Base-by-base conservation (phyloP, 2,888 invertebrate genomes). In the Cosmorhoe ocellata region DNA sequence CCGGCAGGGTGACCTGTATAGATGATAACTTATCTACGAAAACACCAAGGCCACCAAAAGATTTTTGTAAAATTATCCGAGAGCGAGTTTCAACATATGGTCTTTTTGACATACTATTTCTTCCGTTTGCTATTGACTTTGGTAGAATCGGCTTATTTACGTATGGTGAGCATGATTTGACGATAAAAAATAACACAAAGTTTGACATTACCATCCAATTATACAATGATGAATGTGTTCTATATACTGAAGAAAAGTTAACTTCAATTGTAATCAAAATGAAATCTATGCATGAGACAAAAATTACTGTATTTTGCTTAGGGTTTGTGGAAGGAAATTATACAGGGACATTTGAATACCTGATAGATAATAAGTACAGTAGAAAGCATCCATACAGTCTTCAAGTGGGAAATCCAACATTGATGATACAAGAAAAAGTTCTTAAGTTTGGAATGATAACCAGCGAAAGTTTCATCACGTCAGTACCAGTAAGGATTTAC, bases 371-470 rank as follows among this genome's bases (percentile, higher is more conserved):
- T 45, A 78, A 67, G 55, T 88, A 72, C 60, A 53, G 51, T 44
- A 72, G 79, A 52, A 73, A 74, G 64, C 84, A 88, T 61, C 63
- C 69, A 12, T 89, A 85, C 56, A 62, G 42, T 22, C 63, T 85
- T 48, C 66, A 78, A 65, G 79, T 82, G 3, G 76, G 71, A 30
- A 74, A 74, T 53, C 80, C 89, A 7, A 63, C 64, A 36, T 66
- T 89, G 45, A 69, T 69, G 58, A 39, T 85, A 49, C 62, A 62
- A 50, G 88, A 89, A 1, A 81, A 73, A 59, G 60, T 34, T 49
- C 63, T 88, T 32, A 90, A 86, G 56, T 89, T 89, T 64, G 90
- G 90, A n/a, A 89, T 89, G 89, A 79, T 82, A 6, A 81, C 83
- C 10, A 74, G 71, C 37, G 90, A 90, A 59, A 70, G 63, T 58